Evolutionary conservation across 2,113 vertebrate genomes (phyloP).

Genomic region (Anas platyrhynchos): DNA sequence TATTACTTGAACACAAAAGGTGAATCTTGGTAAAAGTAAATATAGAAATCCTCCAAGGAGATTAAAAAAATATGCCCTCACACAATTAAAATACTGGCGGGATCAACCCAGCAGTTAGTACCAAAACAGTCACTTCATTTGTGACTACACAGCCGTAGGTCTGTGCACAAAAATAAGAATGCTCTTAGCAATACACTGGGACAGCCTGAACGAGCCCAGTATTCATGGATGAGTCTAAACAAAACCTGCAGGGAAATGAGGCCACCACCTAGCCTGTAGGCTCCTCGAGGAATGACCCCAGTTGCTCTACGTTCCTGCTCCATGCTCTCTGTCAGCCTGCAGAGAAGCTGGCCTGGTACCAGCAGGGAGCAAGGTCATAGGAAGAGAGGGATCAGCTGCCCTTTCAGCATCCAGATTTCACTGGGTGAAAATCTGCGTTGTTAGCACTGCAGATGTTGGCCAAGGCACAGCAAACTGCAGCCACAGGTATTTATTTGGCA

Average conservation of each 20-base stretch:
- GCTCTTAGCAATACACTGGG: neutral
- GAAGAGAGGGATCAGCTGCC: neutral
- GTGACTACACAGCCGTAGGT: neutral
- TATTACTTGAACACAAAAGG: neutral
- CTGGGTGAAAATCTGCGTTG: neutral
- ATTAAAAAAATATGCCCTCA: neutral
- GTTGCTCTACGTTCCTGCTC: neutral
- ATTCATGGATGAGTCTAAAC: neutral
- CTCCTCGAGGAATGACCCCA: neutral
- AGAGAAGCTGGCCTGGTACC: neutral
- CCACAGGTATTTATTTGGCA: neutral
- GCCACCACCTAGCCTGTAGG: rapidly evolving
- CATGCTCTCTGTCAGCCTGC: neutral
- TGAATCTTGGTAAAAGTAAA: neutral
- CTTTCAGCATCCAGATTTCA: neutral
- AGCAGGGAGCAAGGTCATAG: neutral
- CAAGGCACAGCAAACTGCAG: neutral
- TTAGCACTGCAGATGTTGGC: neutral
- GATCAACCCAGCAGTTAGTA: neutral
- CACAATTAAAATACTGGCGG: neutral
- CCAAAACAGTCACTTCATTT: neutral
- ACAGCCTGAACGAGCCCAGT: neutral
- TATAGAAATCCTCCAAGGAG: neutral
- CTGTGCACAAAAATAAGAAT: neutral
- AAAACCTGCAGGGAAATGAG: slow-evolving; percentile 8